Evolutionary conservation across 2,113 vertebrate species (phyloP).

Genomic region (Fregetta grallaria): DNA sequence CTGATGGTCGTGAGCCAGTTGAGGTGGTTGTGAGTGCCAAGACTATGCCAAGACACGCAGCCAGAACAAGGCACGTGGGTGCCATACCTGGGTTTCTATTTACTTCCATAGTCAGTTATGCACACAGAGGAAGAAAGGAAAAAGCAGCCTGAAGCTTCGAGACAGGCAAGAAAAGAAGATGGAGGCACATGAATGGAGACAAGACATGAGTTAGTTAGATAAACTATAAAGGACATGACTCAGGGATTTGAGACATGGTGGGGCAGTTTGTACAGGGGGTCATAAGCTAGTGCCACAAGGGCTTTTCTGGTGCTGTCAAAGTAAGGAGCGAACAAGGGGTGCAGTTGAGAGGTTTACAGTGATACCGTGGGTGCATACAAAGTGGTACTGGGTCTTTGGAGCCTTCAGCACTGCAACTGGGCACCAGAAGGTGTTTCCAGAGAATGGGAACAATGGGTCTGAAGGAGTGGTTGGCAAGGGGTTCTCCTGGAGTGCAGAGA

Average conservation of each 20-base stretch:
- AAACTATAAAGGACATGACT: neutral
- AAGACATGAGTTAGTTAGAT: neutral
- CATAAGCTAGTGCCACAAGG: neutral
- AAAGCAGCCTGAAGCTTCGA: neutral
- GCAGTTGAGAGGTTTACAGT: neutral
- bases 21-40: neutral
- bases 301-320: neutral
- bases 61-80: neutral
- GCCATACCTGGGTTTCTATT: neutral
- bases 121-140: neutral
- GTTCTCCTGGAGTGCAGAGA: neutral
- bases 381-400: neutral
- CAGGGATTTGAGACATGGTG: neutral
- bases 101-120: neutral
- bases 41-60: fast-evolving
- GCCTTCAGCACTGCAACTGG: neutral
- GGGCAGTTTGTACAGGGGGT: neutral
- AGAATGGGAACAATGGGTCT: neutral
- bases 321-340: neutral
- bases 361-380: neutral
- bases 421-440: neutral
- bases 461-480: neutral
- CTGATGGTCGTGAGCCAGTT: neutral
- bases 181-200: neutral
- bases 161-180: neutral